These are phyloP conservation scores for Lasioglossum lativentre DNA, from an alignment of 2,888 invertebrate species.

Conservation along the genomic window DNA sequence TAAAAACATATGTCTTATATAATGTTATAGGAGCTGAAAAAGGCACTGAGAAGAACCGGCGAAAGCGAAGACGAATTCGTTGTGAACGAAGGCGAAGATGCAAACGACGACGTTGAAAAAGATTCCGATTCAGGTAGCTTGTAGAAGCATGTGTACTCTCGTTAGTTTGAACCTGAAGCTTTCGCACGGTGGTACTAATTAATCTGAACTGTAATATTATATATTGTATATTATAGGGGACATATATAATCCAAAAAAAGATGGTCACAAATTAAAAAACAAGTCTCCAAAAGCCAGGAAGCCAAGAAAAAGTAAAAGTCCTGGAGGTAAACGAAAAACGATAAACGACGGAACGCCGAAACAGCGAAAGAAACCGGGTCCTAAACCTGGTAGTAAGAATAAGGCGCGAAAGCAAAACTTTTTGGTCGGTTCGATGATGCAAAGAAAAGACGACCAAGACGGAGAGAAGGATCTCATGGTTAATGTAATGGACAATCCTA, in stretches of 20 bases:
- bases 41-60: slow-evolving; percentile 84
- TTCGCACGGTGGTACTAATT: neutral
- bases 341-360: slow-evolving; percentile 79
- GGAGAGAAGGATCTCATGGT: slow-evolving; percentile 74
- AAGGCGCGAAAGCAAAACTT: slow-evolving; percentile 75
- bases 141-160: neutral
- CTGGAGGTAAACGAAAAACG: slow-evolving; percentile 76
- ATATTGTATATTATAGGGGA: slow-evolving; percentile 74
- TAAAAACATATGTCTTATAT: neutral
- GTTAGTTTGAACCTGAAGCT: neutral
- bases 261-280: slow-evolving; percentile 75
- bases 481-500: slow-evolving; percentile 71
- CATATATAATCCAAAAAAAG: slow-evolving; percentile 81
- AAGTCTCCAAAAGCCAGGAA: slow-evolving; percentile 80
- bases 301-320: slow-evolving; percentile 78
- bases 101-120: slow-evolving; percentile 84
- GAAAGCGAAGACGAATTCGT: slow-evolving; percentile 86
- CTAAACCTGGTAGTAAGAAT: slow-evolving; percentile 83
- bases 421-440: slow-evolving; percentile 69
- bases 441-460: slow-evolving; percentile 69
- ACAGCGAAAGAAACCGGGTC: slow-evolving; percentile 82
- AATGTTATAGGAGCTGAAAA: slow-evolving; percentile 82
- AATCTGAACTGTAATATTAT: slow-evolving; percentile 8
- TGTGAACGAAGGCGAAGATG: slow-evolving; percentile 85
- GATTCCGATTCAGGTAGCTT: slow-evolving; percentile 82